Evolutionary conservation across 2,888 invertebrate species (phyloP).

Genomic region (Ormyrus rosae): DNA sequence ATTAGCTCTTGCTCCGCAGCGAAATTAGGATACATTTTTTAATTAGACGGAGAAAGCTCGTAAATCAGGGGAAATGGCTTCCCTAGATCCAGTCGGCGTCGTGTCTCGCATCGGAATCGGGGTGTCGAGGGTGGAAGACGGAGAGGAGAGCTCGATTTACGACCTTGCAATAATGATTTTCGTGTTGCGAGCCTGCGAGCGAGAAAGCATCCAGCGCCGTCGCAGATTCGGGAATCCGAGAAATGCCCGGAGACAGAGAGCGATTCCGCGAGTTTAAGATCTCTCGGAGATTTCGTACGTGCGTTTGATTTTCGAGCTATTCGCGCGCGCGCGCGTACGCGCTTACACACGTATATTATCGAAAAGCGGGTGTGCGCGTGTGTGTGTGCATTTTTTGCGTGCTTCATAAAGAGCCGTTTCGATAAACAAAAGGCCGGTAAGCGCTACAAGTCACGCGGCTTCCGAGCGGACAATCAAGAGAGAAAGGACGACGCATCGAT

Average conservation of each 20-base stretch:
- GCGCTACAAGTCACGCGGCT: slow-evolving; percentile 39
- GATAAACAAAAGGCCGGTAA: slow-evolving; percentile 32
- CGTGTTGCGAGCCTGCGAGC: slow-evolving; percentile 47
- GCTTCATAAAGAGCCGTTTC: slow-evolving; percentile 43
- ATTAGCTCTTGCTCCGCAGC: too few species aligned
- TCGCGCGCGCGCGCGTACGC: not conserved
- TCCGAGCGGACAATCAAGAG: slow-evolving; percentile 7
- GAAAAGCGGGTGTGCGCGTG: not conserved
- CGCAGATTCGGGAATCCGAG: slow-evolving; percentile 50
- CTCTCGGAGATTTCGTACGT: slow-evolving; percentile 34
- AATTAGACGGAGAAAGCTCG: not conserved
- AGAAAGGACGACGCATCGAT: not conserved
- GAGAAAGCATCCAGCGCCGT: slow-evolving; percentile 25
- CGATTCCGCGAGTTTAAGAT: slow-evolving; percentile 50
- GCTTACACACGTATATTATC: slow-evolving; percentile 30
- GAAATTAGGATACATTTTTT: too few species aligned
- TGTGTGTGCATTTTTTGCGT: slow-evolving; percentile 44
- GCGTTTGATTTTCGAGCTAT: slow-evolving; percentile 38
- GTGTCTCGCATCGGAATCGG: slow-evolving; percentile 43
- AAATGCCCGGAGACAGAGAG: slow-evolving; percentile 42
- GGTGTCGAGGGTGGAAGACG: slow-evolving; percentile 25
- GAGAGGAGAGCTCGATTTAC: slow-evolving; percentile 48
- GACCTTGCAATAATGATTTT: slow-evolving; percentile 55
- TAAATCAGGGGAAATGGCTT: slow-evolving; percentile 30
- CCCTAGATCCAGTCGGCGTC: not conserved